Percentiles rank a stretch among this genome's conserved stretches.
Evolutionary conservation across 2,888 invertebrate species (phyloP).

Genomic region (Drosophila barbarae): DNA sequence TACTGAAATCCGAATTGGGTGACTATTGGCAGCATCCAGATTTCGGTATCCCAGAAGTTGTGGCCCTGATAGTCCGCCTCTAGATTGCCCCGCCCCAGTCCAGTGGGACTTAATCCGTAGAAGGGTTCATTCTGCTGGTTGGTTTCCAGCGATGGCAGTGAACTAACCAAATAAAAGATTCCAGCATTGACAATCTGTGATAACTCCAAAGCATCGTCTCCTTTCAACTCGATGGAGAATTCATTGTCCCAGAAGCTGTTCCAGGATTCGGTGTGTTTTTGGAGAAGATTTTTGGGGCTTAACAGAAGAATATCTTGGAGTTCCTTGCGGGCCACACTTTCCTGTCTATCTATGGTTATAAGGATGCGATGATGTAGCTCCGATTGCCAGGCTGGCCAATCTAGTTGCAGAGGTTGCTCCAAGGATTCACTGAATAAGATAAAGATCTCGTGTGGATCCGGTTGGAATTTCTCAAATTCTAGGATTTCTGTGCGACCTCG

Average conservation of each 20-base stretch:
- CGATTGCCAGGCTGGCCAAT: conserved; percentile 57
- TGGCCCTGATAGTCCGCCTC: conserved; percentile 81
- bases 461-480: conserved; percentile 73
- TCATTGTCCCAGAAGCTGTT: conserved; percentile 79
- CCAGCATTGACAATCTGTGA: conserved; percentile 81
- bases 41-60: conserved; percentile 84
- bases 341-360: conserved; percentile 81
- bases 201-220: conserved; percentile 80
- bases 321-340: conserved; percentile 80
- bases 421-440: conserved; percentile 67
- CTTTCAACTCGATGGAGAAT: conserved; percentile 81
- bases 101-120: conserved; percentile 83
- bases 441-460: conserved; percentile 59
- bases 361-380: conserved; percentile 80
- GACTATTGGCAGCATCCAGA: conserved; percentile 83
- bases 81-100: conserved; percentile 80
- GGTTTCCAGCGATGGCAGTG: conserved; percentile 81
- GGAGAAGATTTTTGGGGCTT: conserved; percentile 78
- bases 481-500: conserved; percentile 68
- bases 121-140: conserved; percentile 80
- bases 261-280: conserved; percentile 81
- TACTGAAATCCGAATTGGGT: conserved; percentile 81
- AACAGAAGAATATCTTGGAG: conserved; percentile 63
- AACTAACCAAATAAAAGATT: conserved; percentile 82
- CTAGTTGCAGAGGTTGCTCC: conserved; percentile 55